Percentiles rank a stretch among this genome's conserved stretches.
phyloP scores from a whole-genome alignment of 2,113 vertebrate genomes.

The Heterotis niloticus region DNA sequence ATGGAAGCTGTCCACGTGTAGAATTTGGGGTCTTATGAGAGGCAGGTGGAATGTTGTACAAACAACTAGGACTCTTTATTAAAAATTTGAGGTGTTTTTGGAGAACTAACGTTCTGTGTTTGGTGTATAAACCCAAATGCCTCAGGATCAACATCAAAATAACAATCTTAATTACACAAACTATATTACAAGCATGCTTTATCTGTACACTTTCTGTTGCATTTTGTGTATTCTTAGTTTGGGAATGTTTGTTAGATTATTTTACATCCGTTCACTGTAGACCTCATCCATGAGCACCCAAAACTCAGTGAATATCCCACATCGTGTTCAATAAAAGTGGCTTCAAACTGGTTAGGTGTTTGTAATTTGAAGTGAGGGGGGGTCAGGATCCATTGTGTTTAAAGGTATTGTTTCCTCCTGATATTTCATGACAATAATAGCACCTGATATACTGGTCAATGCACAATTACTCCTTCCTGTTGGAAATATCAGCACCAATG shows the following conservation, averaged over 20 bases:
- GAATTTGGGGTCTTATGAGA: neutral
- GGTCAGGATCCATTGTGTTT: constrained; percentile 49
- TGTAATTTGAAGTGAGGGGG: constrained; percentile 20
- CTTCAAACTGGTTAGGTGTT: too few species aligned
- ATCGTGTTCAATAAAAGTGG: constrained; percentile 25
- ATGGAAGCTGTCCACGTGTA: neutral
- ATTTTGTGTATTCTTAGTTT: constrained; percentile 30
- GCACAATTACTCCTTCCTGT: constrained; percentile 49
- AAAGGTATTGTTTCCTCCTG: constrained; percentile 38
- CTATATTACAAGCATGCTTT: constrained; percentile 49
- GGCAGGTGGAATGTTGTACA: constrained; percentile 4
- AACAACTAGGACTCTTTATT: constrained; percentile 11
- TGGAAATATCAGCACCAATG: constrained; percentile 64
- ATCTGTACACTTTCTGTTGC: constrained; percentile 42
- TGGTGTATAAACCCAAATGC: constrained; percentile 5
- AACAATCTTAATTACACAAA: constrained; percentile 32
- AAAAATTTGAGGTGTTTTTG: constrained; percentile 18
- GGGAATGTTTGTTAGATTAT: constrained; percentile 16
- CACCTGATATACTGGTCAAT: constrained; percentile 37
- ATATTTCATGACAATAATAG: constrained; percentile 47
- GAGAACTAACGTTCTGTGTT: constrained; percentile 16
- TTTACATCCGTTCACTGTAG: neutral
- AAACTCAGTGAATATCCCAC: constrained; percentile 29
- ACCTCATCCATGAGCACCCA: constrained; percentile 25
- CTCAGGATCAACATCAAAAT: constrained; percentile 27